Percentiles rank a stretch among this genome's conserved stretches.
These are phyloP conservation scores for Platynereis dumerilii DNA, from an alignment of 2,888 invertebrate genomes.

Conservation along the genomic window DNA sequence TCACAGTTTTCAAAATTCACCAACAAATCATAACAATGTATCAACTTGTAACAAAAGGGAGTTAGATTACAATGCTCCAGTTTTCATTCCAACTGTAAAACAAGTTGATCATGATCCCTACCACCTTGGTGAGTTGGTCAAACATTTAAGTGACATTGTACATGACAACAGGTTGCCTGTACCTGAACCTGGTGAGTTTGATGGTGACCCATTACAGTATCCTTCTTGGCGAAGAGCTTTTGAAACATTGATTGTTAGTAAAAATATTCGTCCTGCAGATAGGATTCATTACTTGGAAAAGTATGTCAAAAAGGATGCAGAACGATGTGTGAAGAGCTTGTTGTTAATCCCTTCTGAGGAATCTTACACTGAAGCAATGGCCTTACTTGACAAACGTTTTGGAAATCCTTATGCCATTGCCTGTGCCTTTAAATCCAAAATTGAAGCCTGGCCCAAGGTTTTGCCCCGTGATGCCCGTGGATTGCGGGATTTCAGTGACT, in stretches of 20 bases:
- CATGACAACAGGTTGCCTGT: background rate
- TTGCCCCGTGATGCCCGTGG: background rate
- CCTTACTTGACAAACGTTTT: background rate
- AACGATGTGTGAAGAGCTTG: background rate
- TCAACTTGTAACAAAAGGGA: no score
- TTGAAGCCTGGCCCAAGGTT: constrained; percentile 4
- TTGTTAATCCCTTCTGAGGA: background rate
- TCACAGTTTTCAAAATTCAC: no score
- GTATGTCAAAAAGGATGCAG: background rate
- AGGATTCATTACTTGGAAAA: background rate
- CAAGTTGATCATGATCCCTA: no score
- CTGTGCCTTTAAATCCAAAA: background rate
- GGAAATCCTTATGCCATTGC: background rate
- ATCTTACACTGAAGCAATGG: background rate
- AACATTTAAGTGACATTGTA: background rate
- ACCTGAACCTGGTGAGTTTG: background rate
- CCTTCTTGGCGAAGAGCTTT: background rate
- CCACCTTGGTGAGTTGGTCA: no score
- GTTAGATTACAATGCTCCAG: no score
- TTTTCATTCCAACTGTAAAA: no score
- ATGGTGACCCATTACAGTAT: constrained; percentile 1
- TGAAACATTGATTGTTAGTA: background rate
- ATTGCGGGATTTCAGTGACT: background rate
- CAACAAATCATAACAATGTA: no score
- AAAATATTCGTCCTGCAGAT: background rate